Evolutionary conservation across 2,888 invertebrate species (phyloP).

Genomic region (Conops quadrifasciatus): DNA sequence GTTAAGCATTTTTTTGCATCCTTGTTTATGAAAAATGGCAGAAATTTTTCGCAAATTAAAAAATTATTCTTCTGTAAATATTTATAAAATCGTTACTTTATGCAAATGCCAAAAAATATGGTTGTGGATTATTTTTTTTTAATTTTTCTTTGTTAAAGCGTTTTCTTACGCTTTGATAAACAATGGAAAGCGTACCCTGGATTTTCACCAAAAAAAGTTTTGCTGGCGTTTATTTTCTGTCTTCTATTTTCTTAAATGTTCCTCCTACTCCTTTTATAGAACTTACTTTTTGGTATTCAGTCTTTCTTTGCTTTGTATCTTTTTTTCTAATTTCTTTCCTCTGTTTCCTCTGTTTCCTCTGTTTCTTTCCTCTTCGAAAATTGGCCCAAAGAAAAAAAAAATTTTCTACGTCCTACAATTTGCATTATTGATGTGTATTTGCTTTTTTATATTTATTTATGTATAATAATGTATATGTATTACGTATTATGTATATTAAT

Average conservation of each 20-base stretch:
- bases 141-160: slow-evolving; percentile 5
- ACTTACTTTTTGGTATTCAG: not conserved
- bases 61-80: slow-evolving; percentile 41
- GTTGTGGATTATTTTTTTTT: slow-evolving; percentile 43
- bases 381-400: not conserved
- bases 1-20: too few relatives aligned
- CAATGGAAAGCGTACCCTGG: too few relatives aligned
- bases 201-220: not conserved
- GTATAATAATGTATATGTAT: not conserved
- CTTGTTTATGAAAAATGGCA: not conserved
- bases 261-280: not conserved
- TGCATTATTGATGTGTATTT: not conserved
- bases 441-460: not conserved
- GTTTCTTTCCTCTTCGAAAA: slow-evolving; percentile 10
- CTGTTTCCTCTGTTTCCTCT: slow-evolving; percentile 9
- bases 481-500: not conserved
- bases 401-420: not conserved
- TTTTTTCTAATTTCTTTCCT: slow-evolving; percentile 11
- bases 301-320: slow-evolving; percentile 13
- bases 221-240: not conserved
- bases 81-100: slow-evolving; percentile 29
- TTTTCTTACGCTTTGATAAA: slow-evolving; percentile 13
- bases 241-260: slow-evolving; percentile 21
- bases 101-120: slow-evolving; percentile 36
- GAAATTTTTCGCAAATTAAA: slow-evolving; percentile 33